Base-by-base conservation (phyloP, 2,888 invertebrate species). In the Timandra comae region DNA sequence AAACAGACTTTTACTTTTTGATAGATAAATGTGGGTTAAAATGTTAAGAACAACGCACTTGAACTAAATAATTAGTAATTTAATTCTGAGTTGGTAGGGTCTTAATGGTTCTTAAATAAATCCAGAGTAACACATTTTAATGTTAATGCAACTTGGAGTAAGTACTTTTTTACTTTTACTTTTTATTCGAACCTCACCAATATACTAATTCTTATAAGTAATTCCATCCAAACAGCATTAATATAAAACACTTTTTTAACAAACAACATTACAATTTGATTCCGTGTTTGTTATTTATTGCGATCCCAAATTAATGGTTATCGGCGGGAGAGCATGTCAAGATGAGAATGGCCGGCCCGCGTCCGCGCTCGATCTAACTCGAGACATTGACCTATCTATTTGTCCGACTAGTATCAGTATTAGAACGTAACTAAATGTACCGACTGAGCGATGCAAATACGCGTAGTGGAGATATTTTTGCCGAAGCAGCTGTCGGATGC, bases 321-420 rank as follows among this genome's bases (percentile, higher is more conserved):
- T 3, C 16, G 16, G 16, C 4, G 6, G 16, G 16, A 16, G 16
- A 16, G 16, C 24, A 7, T 45, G 43, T 47, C 47, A 36, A 46
- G 38, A 29, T 29, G 33, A 33, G 34, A 33, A 43, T 36, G 37
- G 9, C n/a, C 22, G 22, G 37, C 35, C 38, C 21, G 43, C 41
- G 50, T 41, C 43, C 36, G 11, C 24, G 11, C 50, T 49, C 51
- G 46, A 64, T 73, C 57, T 58, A 67, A 60, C 57, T 63, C 69
- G 46, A 82, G 79, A 81, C 82, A 82, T 82, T 82, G 82, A 81
- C 82, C 81, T 64, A 77, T 70, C 78, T 73, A 57, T 60, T 59
- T 61, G 67, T 51, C 56, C 63, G 62, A 59, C 50, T 62, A 47
- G 53, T 53, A 60, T 61, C 57, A 44, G 50, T 43, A 59, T 64